Conservation (phyloP, 2,888 invertebrate genomes). For the Portevinia maculata region DNA sequence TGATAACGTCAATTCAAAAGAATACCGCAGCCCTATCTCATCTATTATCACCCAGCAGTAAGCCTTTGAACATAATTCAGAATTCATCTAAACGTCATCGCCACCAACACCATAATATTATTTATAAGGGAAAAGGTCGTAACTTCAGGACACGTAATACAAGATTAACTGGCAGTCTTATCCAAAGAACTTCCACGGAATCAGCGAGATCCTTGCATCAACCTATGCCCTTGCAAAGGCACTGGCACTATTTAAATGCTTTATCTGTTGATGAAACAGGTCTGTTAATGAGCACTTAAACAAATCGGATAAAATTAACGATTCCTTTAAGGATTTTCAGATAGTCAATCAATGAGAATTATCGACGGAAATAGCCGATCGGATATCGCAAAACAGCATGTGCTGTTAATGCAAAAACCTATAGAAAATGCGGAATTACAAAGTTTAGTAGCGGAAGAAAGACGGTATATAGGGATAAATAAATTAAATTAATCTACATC, state of each 20-base stretch:
- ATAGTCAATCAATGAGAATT: slow-evolving; percentile 82
- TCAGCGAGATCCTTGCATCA: slow-evolving; percentile 83
- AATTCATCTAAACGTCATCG: slow-evolving; percentile 77
- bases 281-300: neutral
- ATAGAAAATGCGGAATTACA: slow-evolving; percentile 87
- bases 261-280: slow-evolving; percentile 91
- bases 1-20: slow-evolving; percentile 56
- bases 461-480: slow-evolving; percentile 77
- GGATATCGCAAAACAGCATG: slow-evolving; percentile 88
- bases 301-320: slow-evolving; percentile 74
- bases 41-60: slow-evolving; percentile 80
- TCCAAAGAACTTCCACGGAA: slow-evolving; percentile 82
- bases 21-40: slow-evolving; percentile 77
- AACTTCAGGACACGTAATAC: slow-evolving; percentile 78
- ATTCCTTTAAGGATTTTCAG: slow-evolving; percentile 39
- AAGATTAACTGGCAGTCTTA: slow-evolving; percentile 80
- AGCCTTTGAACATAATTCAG: slow-evolving; percentile 79
- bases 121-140: slow-evolving; percentile 77
- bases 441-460: slow-evolving; percentile 77
- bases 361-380: slow-evolving; percentile 85
- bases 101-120: slow-evolving; percentile 76
- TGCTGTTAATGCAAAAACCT: slow-evolving; percentile 89
- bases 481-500: neutral
- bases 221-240: slow-evolving; percentile 85
- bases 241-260: slow-evolving; percentile 86